Evolutionary conservation across 2,113 vertebrate genomes (phyloP).

Genomic region (Bufo bufo): DNA sequence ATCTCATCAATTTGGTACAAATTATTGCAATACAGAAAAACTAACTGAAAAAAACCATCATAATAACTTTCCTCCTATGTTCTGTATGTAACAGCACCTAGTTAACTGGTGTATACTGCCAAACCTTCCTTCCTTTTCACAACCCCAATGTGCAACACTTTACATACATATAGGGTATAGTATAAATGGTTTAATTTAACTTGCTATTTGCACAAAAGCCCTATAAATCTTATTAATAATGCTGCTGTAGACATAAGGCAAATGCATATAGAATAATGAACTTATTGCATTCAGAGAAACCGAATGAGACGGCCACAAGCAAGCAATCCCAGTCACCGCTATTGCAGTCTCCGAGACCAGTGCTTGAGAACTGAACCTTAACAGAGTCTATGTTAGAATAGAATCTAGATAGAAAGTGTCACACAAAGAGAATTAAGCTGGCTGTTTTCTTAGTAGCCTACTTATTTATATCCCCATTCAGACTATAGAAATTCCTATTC

Average conservation of each 20-base stretch:
- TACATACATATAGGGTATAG: too few relatives aligned
- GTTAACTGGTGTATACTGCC: too few relatives aligned
- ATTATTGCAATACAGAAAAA: too few relatives aligned
- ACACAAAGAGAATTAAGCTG: neutral
- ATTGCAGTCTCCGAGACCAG: neutral
- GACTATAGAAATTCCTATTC: neutral
- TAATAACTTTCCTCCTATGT: too few relatives aligned
- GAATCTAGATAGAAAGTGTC: neutral
- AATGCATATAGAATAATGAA: neutral
- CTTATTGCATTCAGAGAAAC: neutral
- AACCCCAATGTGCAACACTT: too few relatives aligned
- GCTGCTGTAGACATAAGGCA: neutral
- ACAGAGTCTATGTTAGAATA: neutral
- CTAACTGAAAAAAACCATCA: too few relatives aligned
- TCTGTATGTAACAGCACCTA: too few relatives aligned
- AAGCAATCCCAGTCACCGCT: neutral
- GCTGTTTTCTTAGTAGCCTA: neutral
- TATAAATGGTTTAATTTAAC: too few relatives aligned
- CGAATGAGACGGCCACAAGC: neutral
- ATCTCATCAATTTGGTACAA: too few relatives aligned
- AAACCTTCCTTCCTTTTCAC: too few relatives aligned
- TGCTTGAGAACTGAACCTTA: neutral
- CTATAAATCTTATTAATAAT: neutral
- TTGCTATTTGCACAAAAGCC: too few relatives aligned
- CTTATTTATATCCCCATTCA: neutral